These are phyloP conservation scores for Choreutis nemorana DNA, from an alignment of 2,888 invertebrate genomes.

Conservation along the genomic window DNA sequence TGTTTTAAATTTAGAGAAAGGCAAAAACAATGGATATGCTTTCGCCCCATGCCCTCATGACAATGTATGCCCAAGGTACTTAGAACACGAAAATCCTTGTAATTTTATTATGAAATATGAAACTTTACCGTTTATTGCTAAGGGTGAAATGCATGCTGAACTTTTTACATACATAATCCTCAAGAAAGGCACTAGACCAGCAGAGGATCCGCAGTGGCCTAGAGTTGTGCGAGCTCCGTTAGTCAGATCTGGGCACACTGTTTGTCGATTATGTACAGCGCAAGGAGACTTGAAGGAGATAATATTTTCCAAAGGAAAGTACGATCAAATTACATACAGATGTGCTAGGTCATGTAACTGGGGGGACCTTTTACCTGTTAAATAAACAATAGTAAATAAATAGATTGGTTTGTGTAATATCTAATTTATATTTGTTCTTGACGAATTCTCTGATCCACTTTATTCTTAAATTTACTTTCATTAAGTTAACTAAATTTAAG, in stretches of 20 bases:
- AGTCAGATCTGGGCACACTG: slow-evolving; percentile 73
- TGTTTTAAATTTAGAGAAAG: slow-evolving; percentile 65
- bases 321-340: slow-evolving; percentile 78
- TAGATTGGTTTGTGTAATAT: not conserved
- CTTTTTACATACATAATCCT: slow-evolving; percentile 83
- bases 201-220: slow-evolving; percentile 74
- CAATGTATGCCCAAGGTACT: slow-evolving; percentile 75
- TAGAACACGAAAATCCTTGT: slow-evolving; percentile 75
- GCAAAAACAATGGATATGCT: slow-evolving; percentile 61
- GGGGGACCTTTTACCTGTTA: slow-evolving; percentile 82
- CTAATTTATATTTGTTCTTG: not conserved
- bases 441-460: too few relatives aligned
- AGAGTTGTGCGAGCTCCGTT: slow-evolving; percentile 78
- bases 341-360: slow-evolving; percentile 78
- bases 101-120: slow-evolving; percentile 76
- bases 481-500: too few relatives aligned
- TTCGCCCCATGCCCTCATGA: slow-evolving; percentile 92
- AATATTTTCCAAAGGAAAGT: slow-evolving; percentile 77
- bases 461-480: too few relatives aligned
- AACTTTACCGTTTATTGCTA: slow-evolving; percentile 56
- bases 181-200: slow-evolving; percentile 71
- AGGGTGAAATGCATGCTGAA: slow-evolving; percentile 54
- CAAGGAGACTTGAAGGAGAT: slow-evolving; percentile 78
- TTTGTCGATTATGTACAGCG: slow-evolving; percentile 81
- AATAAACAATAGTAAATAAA: slow-evolving; percentile 23